A percentile compares a stretch with the other conserved stretches of the same genome.
phyloP scores from a whole-genome alignment of 2,797 vertebrate species.

The Mionectes olivaceus region DNA sequence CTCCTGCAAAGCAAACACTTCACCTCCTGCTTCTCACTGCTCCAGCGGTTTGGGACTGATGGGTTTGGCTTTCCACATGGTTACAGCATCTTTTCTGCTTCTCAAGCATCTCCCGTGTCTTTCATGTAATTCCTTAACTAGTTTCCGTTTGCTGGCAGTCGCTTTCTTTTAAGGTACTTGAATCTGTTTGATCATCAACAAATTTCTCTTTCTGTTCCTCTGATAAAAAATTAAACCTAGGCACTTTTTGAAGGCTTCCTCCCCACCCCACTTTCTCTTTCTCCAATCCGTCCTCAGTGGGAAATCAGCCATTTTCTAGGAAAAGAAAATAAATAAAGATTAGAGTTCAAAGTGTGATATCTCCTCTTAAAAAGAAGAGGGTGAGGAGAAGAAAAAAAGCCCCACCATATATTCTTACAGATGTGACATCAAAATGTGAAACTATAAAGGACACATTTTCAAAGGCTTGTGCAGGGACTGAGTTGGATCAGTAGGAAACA shows the following conservation, averaged over 20 bases:
- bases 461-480: slow-evolving; percentile 14
- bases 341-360: slow-evolving; percentile 45
- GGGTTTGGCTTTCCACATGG: slow-evolving; percentile 33
- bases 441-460: slow-evolving; percentile 66
- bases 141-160: slow-evolving; percentile 13
- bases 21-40: background rate
- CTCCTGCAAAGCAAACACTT: background rate
- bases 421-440: slow-evolving; percentile 72
- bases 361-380: slow-evolving; percentile 70
- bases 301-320: background rate
- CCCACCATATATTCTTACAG: slow-evolving; percentile 62
- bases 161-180: slow-evolving; percentile 48
- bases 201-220: slow-evolving; percentile 60
- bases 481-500: slow-evolving; percentile 39
- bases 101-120: background rate
- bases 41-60: slow-evolving; percentile 4
- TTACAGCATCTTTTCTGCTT: background rate
- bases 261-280: background rate
- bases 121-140: slow-evolving; percentile 65
- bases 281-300: background rate
- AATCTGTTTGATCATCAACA: slow-evolving; percentile 74
- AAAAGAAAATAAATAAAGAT: slow-evolving; percentile 50
- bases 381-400: slow-evolving; percentile 38
- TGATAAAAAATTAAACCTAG: slow-evolving; percentile 72
- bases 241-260: slow-evolving; percentile 55